phyloP scores from a whole-genome alignment of 2,797 vertebrate genomes.

The Petrocephalus sullivani region DNA sequence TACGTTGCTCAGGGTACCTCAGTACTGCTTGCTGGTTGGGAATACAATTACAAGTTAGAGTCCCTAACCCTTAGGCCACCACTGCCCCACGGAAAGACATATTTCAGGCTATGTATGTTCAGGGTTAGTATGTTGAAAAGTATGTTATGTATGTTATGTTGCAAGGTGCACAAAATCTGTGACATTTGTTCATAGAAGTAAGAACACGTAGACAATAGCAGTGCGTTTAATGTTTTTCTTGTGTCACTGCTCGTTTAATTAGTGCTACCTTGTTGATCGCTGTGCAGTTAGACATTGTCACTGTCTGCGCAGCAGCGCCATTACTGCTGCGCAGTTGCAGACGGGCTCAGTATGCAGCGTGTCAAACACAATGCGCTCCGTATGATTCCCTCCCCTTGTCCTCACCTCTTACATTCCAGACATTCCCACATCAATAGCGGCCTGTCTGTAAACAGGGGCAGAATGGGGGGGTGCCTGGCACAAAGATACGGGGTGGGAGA shows the following conservation, averaged over 20 bases:
- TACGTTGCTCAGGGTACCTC: no score
- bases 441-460: not conserved
- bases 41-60: no score
- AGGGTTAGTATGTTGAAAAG: not conserved
- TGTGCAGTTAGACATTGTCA: not conserved
- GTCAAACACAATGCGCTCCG: not conserved
- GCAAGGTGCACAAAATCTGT: no score
- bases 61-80: no score
- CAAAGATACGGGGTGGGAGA: slow-evolving; percentile 25
- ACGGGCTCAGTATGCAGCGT: not conserved
- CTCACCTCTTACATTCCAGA: not conserved
- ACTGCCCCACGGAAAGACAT: not conserved
- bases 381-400: not conserved
- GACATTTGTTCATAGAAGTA: no score
- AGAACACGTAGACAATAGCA: not conserved
- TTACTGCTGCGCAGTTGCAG: not conserved
- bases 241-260: not conserved
- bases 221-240: not conserved
- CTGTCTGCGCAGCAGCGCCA: not conserved
- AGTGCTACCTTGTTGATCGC: not conserved
- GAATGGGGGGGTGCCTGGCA: not conserved
- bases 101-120: not conserved
- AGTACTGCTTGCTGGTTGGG: no score
- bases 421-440: not conserved
- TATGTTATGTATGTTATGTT: no score